Conservation (phyloP, 1,140 invertebrate species). For the Drosophila bipectinata region DNA sequence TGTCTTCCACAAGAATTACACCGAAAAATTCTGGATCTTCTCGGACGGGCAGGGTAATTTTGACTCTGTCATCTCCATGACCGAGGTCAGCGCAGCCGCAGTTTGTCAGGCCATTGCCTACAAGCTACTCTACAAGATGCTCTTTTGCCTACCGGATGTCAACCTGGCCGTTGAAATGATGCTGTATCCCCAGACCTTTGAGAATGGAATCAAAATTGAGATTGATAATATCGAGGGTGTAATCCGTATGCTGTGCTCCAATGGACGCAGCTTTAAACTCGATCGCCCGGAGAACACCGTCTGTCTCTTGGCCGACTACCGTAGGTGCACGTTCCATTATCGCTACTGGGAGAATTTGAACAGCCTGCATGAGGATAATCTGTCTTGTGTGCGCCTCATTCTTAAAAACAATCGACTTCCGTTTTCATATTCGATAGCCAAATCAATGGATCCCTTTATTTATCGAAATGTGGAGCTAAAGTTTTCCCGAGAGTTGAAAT, state of each 20-base stretch:
- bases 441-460: constrained; percentile 92
- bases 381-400: constrained; percentile 61
- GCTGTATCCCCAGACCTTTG: constrained; percentile 86
- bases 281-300: constrained; percentile 67
- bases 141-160: constrained; percentile 90
- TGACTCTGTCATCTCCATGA: constrained; percentile 90
- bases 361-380: not conserved
- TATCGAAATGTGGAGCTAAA: constrained; percentile 95
- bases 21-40: constrained; percentile 85
- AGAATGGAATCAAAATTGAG: constrained; percentile 65
- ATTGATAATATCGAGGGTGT: constrained; percentile 80
- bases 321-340: constrained; percentile 80
- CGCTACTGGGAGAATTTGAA: not conserved
- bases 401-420: constrained; percentile 87
- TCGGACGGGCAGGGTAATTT: constrained; percentile 89
- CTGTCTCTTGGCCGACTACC: constrained; percentile 74
- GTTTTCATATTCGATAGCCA: constrained; percentile 94
- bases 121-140: constrained; percentile 90
- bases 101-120: constrained; percentile 93
- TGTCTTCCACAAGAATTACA: constrained; percentile 11
- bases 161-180: constrained; percentile 89
- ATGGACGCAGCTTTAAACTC: constrained; percentile 83
- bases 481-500: constrained; percentile 86
- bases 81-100: constrained; percentile 88
- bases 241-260: constrained; percentile 70